These are phyloP conservation scores for Uromys caudimaculatus DNA, from an alignment of 2,797 vertebrate genomes.

Conservation along the genomic window DNA sequence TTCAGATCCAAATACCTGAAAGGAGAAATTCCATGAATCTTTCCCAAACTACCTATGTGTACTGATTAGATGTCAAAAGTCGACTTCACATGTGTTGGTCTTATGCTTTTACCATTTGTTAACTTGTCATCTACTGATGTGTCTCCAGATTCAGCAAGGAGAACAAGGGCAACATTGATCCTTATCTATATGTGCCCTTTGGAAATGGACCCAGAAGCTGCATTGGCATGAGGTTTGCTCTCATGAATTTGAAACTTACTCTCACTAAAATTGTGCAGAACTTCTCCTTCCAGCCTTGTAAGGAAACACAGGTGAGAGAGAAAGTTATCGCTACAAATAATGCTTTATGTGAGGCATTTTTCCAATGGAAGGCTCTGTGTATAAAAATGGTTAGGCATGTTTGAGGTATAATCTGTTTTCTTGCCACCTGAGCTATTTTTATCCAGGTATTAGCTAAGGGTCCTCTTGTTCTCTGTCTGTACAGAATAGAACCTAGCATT, in stretches of 20 bases:
- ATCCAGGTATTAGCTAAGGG: background rate
- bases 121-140: background rate
- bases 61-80: background rate
- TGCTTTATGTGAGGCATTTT: background rate
- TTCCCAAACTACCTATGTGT: background rate
- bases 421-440: background rate
- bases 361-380: background rate
- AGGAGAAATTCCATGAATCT: background rate
- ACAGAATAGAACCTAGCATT: too few species aligned
- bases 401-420: background rate
- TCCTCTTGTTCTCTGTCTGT: background rate
- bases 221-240: conserved; percentile 92
- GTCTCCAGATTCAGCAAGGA: conserved; percentile 90
- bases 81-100: background rate
- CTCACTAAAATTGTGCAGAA: conserved; percentile 87
- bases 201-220: conserved; percentile 93
- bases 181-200: conserved; percentile 90
- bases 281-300: conserved; percentile 88
- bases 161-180: conserved; percentile 88
- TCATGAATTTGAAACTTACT: conserved; percentile 89
- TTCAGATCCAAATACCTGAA: background rate
- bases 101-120: background rate
- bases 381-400: background rate
- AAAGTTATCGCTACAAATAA: accelerated
- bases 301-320: conserved; percentile 90